A percentile compares a stretch with the other conserved stretches of the same genome.
Evolutionary conservation across 2,888 invertebrate genomes (phyloP).

Genomic region (Sesia apiformis): DNA sequence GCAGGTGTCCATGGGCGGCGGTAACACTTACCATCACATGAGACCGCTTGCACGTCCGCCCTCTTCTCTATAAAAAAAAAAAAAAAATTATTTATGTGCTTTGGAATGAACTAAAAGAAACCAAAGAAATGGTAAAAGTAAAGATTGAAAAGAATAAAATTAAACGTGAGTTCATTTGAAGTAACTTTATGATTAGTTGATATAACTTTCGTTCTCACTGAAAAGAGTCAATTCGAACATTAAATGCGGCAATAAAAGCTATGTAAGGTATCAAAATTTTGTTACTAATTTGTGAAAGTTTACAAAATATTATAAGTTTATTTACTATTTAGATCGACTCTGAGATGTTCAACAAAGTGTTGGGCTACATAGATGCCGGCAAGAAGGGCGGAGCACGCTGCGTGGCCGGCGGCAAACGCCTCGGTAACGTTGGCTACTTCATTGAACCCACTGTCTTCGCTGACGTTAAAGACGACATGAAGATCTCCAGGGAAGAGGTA

Average conservation of each 20-base stretch:
- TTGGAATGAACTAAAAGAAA: not conserved
- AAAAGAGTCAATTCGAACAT: too few relatives aligned
- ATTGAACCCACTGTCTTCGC: slow-evolving; percentile 86
- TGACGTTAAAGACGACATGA: slow-evolving; percentile 85
- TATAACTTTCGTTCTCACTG: too few relatives aligned
- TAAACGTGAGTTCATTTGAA: too few relatives aligned
- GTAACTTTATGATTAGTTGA: too few relatives aligned
- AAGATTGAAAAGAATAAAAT: too few relatives aligned
- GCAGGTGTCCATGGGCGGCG: too few relatives aligned
- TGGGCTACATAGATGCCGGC: slow-evolving; percentile 84
- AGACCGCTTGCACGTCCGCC: too few relatives aligned
- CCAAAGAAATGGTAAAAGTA: too few relatives aligned
- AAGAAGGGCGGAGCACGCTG: slow-evolving; percentile 86
- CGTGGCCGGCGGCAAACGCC: slow-evolving; percentile 81
- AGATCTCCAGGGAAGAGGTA: slow-evolving; percentile 84
- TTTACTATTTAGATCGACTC: slow-evolving; percentile 74
- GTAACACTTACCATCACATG: too few relatives aligned
- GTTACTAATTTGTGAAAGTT: not conserved
- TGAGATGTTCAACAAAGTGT: slow-evolving; percentile 83
- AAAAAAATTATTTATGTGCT: not conserved
- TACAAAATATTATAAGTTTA: not conserved
- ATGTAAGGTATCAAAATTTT: too few relatives aligned
- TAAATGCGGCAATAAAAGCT: too few relatives aligned
- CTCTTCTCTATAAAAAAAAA: too few relatives aligned
- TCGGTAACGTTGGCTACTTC: slow-evolving; percentile 82